Percentiles rank a stretch among this genome's conserved stretches.
phyloP scores from a whole-genome alignment of 2,113 vertebrate species.

The Ramphastos sulfuratus region DNA sequence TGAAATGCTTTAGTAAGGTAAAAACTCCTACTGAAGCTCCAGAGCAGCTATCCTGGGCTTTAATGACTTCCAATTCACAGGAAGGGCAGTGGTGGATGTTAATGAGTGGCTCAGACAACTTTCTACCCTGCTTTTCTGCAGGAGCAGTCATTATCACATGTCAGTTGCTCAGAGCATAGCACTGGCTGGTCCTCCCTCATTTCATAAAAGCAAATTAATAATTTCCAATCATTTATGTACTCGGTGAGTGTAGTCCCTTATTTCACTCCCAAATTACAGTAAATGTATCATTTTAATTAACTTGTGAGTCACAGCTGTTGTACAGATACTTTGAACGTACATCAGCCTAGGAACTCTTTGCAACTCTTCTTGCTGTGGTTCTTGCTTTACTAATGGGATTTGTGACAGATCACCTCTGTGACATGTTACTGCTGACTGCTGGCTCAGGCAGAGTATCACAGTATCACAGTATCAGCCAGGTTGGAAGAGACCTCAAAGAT shows the following conservation, averaged over 20 bases:
- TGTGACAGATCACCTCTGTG: neutral
- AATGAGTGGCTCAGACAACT: conserved; percentile 25
- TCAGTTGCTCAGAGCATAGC: neutral
- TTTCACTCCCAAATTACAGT: conserved; percentile 17
- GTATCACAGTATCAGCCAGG: no score
- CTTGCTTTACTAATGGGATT: neutral
- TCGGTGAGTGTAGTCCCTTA: neutral
- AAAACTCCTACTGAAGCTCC: conserved; percentile 9
- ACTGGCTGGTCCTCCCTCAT: neutral
- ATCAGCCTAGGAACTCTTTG: neutral
- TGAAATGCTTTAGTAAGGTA: neutral
- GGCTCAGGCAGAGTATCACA: neutral
- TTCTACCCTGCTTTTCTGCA: conserved; percentile 15
- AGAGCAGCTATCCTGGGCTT: neutral
- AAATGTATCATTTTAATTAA: conserved; percentile 34
- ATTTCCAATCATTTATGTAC: conserved; percentile 26
- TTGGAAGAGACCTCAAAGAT: no score
- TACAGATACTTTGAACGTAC: neutral
- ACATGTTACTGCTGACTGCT: neutral
- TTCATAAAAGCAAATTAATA: conserved; percentile 42
- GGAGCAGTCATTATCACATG: conserved; percentile 19
- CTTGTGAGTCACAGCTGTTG: neutral
- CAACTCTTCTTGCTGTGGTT: neutral
- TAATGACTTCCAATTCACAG: conserved; percentile 40
- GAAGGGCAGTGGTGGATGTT: neutral